Evolutionary conservation across 1,140 invertebrate genomes (phyloP).

Genomic region (Temnothorax longispinosus): DNA sequence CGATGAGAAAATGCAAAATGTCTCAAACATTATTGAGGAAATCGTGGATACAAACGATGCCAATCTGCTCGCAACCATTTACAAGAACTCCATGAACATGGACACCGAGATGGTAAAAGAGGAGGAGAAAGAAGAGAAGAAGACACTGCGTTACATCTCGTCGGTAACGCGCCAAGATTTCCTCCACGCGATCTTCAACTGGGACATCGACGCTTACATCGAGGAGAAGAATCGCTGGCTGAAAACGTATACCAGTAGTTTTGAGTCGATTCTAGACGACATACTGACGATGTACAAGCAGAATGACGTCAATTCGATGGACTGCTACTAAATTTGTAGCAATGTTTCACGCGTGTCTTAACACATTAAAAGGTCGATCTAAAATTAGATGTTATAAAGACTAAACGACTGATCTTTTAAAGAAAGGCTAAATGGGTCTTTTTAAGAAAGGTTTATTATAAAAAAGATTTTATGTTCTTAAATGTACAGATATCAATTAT

Average conservation of each 20-base stretch:
- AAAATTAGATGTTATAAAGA: not conserved
- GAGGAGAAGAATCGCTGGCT: slow-evolving; percentile 87
- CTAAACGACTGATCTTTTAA: not conserved
- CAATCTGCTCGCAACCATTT: slow-evolving; percentile 87
- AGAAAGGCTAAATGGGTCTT: not conserved
- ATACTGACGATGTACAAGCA: slow-evolving; percentile 87
- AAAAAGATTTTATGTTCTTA: not conserved
- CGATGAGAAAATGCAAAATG: slow-evolving; percentile 56
- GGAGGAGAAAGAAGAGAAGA: slow-evolving; percentile 73
- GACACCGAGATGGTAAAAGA: slow-evolving; percentile 72
- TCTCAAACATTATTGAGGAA: slow-evolving; percentile 81
- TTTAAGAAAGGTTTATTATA: not conserved
- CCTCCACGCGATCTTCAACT: slow-evolving; percentile 84
- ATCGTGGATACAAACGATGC: slow-evolving; percentile 86
- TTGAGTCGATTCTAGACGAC: slow-evolving; percentile 89
- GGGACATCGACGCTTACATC: slow-evolving; percentile 86
- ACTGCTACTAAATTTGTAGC: slow-evolving; percentile 87
- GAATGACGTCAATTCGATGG: slow-evolving; percentile 87
- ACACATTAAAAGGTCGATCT: not conserved
- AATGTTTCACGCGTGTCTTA: not conserved
- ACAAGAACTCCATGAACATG: slow-evolving; percentile 84
- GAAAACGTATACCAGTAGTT: slow-evolving; percentile 86
- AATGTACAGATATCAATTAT: not conserved
- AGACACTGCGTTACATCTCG: slow-evolving; percentile 82
- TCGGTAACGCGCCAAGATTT: slow-evolving; percentile 87